A percentile compares a stretch with the other conserved stretches of the same genome.
These are phyloP conservation scores for Oligia strigilis DNA, from an alignment of 2,888 invertebrate species.

Conservation along the genomic window DNA sequence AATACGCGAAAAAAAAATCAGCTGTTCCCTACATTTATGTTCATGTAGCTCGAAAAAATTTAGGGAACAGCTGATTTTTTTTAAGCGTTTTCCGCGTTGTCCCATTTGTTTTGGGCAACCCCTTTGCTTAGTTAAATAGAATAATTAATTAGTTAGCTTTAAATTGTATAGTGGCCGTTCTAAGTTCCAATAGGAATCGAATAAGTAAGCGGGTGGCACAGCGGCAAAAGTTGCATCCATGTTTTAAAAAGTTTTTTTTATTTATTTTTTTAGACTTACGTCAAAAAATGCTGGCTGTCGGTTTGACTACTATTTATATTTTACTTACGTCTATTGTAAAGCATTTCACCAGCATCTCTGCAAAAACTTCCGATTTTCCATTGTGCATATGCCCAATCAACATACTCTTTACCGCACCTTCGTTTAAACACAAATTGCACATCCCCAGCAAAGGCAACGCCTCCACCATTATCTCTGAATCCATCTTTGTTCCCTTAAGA, in stretches of 20 bases:
- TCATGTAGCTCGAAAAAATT: too few species aligned
- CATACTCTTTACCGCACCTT: conserved; percentile 86
- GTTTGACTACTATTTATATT: neutral
- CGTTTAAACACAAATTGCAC: conserved; percentile 85
- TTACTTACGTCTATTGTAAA: conserved; percentile 86
- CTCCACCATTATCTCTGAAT: conserved; percentile 84
- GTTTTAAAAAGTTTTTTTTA: neutral
- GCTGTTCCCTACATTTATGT: too few species aligned
- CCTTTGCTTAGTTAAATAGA: neutral
- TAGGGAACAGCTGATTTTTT: too few species aligned
- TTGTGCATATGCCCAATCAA: conserved; percentile 74
- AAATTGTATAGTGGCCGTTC: neutral
- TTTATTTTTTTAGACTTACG: neutral
- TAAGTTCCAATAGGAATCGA: conserved; percentile 24
- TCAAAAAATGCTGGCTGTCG: neutral
- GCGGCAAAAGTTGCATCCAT: neutral
- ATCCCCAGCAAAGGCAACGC: conserved; percentile 82
- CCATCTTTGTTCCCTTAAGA: conserved; percentile 70
- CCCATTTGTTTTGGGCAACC: neutral
- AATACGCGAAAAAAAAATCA: too few species aligned
- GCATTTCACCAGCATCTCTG: conserved; percentile 83
- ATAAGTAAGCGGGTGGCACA: neutral
- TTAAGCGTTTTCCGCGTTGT: too few species aligned
- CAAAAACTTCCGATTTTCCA: conserved; percentile 76
- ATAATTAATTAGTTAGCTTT: neutral